Evolutionary conservation across 2,113 vertebrate genomes (phyloP), one percentile per base, ranked within the genome.

Genomic region (Trachemys scripta): DNA sequence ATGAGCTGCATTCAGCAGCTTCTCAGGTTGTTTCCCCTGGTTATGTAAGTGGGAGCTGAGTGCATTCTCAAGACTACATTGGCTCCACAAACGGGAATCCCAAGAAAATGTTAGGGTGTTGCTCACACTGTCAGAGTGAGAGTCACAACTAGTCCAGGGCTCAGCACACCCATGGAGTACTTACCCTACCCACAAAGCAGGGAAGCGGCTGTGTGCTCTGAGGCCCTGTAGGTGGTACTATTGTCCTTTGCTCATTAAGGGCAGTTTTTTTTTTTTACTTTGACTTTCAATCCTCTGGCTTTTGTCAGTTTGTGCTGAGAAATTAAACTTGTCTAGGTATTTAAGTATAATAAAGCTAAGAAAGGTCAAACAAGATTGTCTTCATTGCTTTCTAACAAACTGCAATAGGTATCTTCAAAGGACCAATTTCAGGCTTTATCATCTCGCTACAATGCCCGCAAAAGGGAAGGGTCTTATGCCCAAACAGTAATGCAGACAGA

Each of bases 401-500:
- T 92, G 95, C 92, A 88, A 95, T 84, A 96, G 96, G 87, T 95
- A 78, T 97, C 97, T 98, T 88, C 95, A 97, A 97, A 96, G 94
- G 92, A 95, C 96, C 94, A 87, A 84, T 98, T 98, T 98, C 88
- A 87, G 95, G 97, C 88, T 95, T 97, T 97, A 95, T 92, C 90
- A 86, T 80, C 84, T 96, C 27, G 1, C 95, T 95, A 10, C 97
- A 97, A 91, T 96, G 96, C 98, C 97, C 59, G 12, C 97, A 98
- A 97, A 88, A 97, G 96, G 96, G 95, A 96, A 91, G 92, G 97
- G 94, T 80, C 94, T 94, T 96, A 90, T 31, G 62, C 97, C 98
- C 96, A 96, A 96, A 98, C 96, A 57, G 13, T 59, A 95, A 96
- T 47, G 95, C 97, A 97, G 96, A 91, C 97, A 98, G 98, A 97